Evolutionary conservation across 2,888 invertebrate genomes (phyloP), one percentile per base, ranked within the genome.

Genomic region (Leptopilina myrica): DNA sequence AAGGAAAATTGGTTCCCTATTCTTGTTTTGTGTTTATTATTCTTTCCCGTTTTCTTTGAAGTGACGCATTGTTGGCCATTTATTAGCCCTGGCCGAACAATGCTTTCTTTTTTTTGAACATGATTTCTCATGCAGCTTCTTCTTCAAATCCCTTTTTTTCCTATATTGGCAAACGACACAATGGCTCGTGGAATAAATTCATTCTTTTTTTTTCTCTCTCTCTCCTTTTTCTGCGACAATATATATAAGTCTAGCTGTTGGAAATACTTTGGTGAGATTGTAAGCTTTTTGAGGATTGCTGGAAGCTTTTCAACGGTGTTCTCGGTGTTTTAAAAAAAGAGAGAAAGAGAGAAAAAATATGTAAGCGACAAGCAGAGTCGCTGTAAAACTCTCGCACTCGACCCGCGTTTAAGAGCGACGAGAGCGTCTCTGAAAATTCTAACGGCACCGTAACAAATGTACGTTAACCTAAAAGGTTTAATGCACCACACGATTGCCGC

Each of bases 311-410:
- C 83, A 85, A 33, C 81, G 83, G 80, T 86, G 88, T 85, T 43
- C 43, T 8, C 85, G 83, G 85, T 84, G 86, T 87, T 88, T 49
- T 89, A 88, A 89, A 89, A 88, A 89, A 88, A 33, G 33, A 33
- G 33, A 4, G 0, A 20, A 1, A 20, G 20, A 20, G 20, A 20
- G 20, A 20, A 20, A 20, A 20, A 20, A 20, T 20, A 20, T 43
- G 33, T 33, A 33, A 43, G 8, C 43, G 43, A 43, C 87, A 87
- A 88, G 88, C 83, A 82, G 83, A 80, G 84, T 82, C 83, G 83
- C 62, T 87, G 84, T 85, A 49, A 43, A 86, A 86, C 87, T 86
- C 84, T 82, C 33, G 87, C 85, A 85, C 86, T 83, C 85, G 85
- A 87, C 87, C 87, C 85, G 88, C 33, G 33, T 33, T 88, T 89